Conservation (phyloP, 2,888 invertebrate genomes). For the Muschampia staudingeri region DNA sequence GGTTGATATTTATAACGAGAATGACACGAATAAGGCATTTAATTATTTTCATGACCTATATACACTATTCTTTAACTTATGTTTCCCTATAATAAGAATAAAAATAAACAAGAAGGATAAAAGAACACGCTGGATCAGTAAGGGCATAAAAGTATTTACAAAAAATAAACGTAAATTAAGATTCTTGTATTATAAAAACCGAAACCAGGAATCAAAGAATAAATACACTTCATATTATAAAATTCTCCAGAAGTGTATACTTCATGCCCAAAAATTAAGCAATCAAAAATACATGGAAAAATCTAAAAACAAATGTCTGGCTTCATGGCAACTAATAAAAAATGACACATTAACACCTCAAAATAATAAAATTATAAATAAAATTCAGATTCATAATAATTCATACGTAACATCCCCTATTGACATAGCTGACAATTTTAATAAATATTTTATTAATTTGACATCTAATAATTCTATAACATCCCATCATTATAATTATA, state of each 20-base stretch:
- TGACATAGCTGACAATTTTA: constrained; percentile 14
- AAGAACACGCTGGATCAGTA: constrained; percentile 7
- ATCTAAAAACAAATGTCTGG: constrained; percentile 26
- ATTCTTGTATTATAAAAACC: constrained; percentile 10
- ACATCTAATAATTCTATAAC: constrained; percentile 18
- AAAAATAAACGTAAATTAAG: constrained; percentile 21
- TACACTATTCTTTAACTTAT: not conserved
- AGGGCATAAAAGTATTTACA: constrained; percentile 6
- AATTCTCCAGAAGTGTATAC: not conserved
- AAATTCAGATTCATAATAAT: constrained; percentile 7
- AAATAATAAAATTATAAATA: constrained; percentile 12
- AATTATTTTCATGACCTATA: constrained; percentile 3
- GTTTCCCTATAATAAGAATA: not conserved
- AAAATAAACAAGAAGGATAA: not conserved
- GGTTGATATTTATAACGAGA: constrained; percentile 9
- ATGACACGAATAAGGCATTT: not conserved
- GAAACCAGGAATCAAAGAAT: not conserved
- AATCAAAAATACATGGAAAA: constrained; percentile 13
- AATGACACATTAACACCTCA: not conserved
- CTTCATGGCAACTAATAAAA: constrained; percentile 24
- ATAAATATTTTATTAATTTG: constrained; percentile 25
- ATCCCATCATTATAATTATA: not conserved
- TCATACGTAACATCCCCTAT: not conserved
- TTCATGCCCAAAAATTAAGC: not conserved
- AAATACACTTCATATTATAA: not conserved